phyloP scores from a whole-genome alignment of 1,140 invertebrate species.

The Arctopsyche grandis region DNA sequence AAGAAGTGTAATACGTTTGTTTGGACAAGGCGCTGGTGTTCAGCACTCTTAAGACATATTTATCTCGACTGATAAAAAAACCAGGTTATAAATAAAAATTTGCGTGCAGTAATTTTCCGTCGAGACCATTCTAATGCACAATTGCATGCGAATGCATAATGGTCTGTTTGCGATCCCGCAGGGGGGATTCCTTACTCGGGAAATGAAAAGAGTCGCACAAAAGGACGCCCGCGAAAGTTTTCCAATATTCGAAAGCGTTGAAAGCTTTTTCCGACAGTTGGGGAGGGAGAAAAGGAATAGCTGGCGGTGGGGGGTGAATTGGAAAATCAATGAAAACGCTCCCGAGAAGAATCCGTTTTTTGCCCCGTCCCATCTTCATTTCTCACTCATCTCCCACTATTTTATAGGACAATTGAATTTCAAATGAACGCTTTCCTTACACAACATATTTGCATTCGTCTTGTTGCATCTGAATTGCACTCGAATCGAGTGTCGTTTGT shows the following conservation, averaged over 20 bases:
- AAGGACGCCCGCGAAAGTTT: slow-evolving; percentile 5
- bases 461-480: not conserved
- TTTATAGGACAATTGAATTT: slow-evolving; percentile 31
- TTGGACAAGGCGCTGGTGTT: too few relatives aligned
- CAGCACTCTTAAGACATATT: too few relatives aligned
- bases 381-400: not conserved
- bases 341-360: slow-evolving; percentile 15
- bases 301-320: too few relatives aligned
- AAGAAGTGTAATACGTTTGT: too few relatives aligned
- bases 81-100: too few relatives aligned
- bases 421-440: not conserved
- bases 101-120: too few relatives aligned
- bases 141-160: too few relatives aligned
- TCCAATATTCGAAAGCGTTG: slow-evolving; percentile 13
- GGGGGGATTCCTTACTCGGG: not conserved
- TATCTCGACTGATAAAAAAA: too few relatives aligned
- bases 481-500: not conserved
- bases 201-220: slow-evolving; percentile 12
- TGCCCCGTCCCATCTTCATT: not conserved
- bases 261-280: not conserved
- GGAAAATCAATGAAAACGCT: slow-evolving; percentile 19
- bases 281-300: too few relatives aligned
- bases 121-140: too few relatives aligned
- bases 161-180: too few relatives aligned
- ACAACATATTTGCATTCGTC: not conserved